Conservation (phyloP, 2,888 invertebrate genomes). For the Platycheirus albimanus region DNA sequence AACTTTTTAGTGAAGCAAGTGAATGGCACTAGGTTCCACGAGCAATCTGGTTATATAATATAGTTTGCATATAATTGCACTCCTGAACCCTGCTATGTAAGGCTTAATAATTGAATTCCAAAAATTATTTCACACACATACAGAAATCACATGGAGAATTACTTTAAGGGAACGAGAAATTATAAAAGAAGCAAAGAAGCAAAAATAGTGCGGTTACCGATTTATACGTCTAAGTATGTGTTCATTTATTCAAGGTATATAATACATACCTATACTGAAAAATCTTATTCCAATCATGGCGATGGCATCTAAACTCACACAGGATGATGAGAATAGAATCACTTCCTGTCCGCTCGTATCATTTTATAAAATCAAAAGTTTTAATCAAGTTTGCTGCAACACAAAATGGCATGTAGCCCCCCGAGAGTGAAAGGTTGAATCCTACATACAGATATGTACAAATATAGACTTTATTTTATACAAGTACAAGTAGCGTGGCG, state of each 20-base stretch:
- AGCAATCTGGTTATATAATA: conserved; percentile 16
- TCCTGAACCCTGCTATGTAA: conserved; percentile 1
- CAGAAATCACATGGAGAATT: too few species aligned
- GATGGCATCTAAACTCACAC: conserved; percentile 39
- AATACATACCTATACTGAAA: too few species aligned
- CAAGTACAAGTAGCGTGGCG: background rate
- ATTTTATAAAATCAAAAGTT: conserved; percentile 71
- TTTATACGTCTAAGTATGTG: too few species aligned
- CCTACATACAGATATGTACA: too few species aligned
- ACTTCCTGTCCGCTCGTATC: conserved; percentile 60
- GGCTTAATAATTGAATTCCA: conserved; percentile 48
- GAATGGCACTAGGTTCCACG: too few species aligned
- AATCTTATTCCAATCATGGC: conserved; percentile 36
- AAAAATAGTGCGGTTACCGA: too few species aligned
- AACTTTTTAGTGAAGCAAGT: too few species aligned
- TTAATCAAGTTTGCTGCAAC: conserved; percentile 69
- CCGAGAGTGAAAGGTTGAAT: conserved; percentile 29
- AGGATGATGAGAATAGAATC: conserved; percentile 33
- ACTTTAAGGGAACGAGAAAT: too few species aligned
- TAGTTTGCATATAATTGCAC: conserved; percentile 18
- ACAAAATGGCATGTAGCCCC: conserved; percentile 62
- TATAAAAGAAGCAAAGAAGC: too few species aligned
- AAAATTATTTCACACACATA: conserved; percentile 37
- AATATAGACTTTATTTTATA: background rate
- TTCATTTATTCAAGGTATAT: too few species aligned